Evolutionary conservation across 2,888 invertebrate species (phyloP), one percentile per base, ranked within the genome.

Genomic region (Boloria euphrosyne): DNA sequence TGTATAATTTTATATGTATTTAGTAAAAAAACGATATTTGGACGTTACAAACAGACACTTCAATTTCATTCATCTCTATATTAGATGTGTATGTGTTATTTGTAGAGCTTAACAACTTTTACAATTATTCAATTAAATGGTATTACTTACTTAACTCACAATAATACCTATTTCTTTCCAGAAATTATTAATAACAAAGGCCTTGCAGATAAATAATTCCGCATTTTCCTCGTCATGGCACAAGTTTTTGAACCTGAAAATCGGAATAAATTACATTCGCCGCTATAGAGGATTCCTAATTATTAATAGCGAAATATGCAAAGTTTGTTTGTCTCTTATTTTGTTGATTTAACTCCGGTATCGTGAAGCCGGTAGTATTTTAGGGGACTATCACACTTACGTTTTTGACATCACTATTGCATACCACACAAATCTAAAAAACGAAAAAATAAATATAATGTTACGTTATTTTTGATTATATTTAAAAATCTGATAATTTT

Each of bases 231-330:
- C 66, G 17, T 64, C 66, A 61, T 57, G 60, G 49, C 60, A 52
- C 67, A 69, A 58, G 58, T 67, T 67, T 67, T n/a, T 64, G 66
- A 79, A 78, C 76, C 76, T 73, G 76, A 75, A 80, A 82, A 80
- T 81, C 73, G 73, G 75, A 79, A 82, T 77, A 81, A 85, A 86
- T 86, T 84, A 80, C 77, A 80, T 85, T 80, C 76, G 66, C 68
- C 81, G 81, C 79, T 79, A 76, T 77, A 78, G 71, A 77, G 80
- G 71, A 71, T 76, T 76, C 78, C 78, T 85, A 83, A 86, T 86
- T 86, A 87, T 84, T 85, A 86, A 85, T 83, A 86, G 78, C 78
- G 84, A 80, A 87, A 85, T 90, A 89, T 90, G 90, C 89, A 87
- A 90, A 90, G 82, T 86, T 83, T 81, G 84, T 85, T 70, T 85